A percentile compares a stretch with the other conserved stretches of the same genome.
Evolutionary conservation across 2,888 invertebrate species (phyloP).

Genomic region (Andricus curvator): DNA sequence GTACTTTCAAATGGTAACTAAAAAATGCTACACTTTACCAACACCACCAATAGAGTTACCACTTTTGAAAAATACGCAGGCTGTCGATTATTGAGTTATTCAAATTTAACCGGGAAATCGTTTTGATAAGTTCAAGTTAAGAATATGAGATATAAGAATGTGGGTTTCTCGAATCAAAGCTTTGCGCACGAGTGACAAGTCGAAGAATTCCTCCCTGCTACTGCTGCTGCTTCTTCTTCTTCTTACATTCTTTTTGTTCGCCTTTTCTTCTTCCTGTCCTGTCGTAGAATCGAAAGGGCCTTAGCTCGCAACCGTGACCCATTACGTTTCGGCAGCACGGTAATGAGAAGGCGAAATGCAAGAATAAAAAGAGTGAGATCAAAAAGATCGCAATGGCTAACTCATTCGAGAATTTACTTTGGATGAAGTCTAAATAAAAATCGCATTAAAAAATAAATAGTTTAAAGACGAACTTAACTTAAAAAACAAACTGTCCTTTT

Average conservation of each 20-base stretch:
- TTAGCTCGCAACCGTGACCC: slow-evolving; percentile 51
- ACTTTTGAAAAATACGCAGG: background rate
- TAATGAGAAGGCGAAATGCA: slow-evolving; percentile 57
- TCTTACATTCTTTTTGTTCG: slow-evolving; percentile 38
- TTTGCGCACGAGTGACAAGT: slow-evolving; percentile 11
- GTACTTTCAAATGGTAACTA: background rate
- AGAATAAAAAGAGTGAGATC: slow-evolving; percentile 33
- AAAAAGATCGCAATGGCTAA: background rate
- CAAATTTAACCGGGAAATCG: no score
- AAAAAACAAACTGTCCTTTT: background rate
- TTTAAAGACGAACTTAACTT: background rate
- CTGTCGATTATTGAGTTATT: background rate
- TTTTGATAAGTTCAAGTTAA: background rate
- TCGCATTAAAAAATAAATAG: background rate
- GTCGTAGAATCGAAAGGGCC: slow-evolving; percentile 20
- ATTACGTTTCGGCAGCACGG: slow-evolving; percentile 57
- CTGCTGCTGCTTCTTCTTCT: slow-evolving; percentile 9
- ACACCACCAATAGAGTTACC: background rate
- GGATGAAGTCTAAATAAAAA: background rate
- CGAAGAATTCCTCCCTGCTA: background rate
- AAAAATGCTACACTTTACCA: background rate
- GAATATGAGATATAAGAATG: background rate
- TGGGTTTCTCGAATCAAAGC: background rate
- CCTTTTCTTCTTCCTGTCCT: slow-evolving; percentile 24
- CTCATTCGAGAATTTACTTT: background rate